A percentile compares a stretch with the other conserved stretches of the same genome.
phyloP scores from a whole-genome alignment of 2,113 vertebrate species.

The Picathartes gymnocephalus region DNA sequence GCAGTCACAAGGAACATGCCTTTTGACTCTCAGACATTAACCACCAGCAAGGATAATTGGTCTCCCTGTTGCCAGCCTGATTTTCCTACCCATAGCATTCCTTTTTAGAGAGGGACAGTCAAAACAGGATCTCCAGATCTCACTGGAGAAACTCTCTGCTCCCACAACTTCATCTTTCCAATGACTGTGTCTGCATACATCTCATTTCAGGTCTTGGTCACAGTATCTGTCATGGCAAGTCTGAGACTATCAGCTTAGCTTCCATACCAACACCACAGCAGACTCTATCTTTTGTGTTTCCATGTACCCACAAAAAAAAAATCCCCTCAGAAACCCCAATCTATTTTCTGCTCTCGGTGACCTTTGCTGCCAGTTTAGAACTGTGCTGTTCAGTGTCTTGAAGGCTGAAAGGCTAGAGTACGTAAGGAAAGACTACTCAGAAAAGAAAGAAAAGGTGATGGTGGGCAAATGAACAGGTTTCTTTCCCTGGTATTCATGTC shows the following conservation, averaged over 20 bases:
- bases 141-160: fast-evolving
- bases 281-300: background rate
- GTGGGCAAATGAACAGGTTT: background rate
- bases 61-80: background rate
- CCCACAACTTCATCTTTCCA: background rate
- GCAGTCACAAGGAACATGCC: background rate
- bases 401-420: background rate
- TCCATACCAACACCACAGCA: background rate
- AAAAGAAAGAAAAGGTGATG: background rate
- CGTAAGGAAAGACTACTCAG: background rate
- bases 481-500: background rate
- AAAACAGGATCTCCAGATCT: background rate
- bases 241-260: background rate
- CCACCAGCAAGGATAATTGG: background rate
- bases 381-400: background rate
- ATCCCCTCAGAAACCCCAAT: background rate
- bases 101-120: background rate
- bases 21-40: background rate
- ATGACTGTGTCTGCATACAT: background rate
- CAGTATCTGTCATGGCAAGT: background rate
- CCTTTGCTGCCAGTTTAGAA: background rate
- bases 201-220: background rate
- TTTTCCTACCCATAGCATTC: background rate
- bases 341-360: background rate
- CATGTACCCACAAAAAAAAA: background rate